phyloP scores from a whole-genome alignment of 1,140 invertebrate species.

The Tenebrio molitor region DNA sequence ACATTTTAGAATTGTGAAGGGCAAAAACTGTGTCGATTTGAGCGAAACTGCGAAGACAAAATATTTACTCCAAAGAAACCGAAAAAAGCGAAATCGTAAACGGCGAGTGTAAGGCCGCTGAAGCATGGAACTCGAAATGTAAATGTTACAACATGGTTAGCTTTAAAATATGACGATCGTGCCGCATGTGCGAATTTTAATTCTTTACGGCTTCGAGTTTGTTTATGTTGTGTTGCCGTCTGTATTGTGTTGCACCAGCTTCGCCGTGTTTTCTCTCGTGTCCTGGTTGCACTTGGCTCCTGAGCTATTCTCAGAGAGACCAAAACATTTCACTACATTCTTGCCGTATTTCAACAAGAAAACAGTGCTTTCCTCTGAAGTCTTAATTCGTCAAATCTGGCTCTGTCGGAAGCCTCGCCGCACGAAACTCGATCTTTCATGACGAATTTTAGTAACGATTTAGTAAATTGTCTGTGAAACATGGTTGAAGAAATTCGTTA shows the following conservation, averaged over 20 bases:
- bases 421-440: neutral
- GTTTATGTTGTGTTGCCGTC: constrained; percentile 62
- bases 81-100: constrained; percentile 21
- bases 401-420: neutral
- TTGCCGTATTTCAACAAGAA: neutral
- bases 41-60: constrained; percentile 42
- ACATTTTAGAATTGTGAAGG: neutral
- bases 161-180: constrained; percentile 61
- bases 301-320: constrained; percentile 5
- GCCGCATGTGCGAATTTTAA: constrained; percentile 64
- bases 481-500: constrained; percentile 40
- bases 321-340: neutral
- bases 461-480: constrained; percentile 39
- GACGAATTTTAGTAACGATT: constrained; percentile 23
- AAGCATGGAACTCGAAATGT: constrained; percentile 53
- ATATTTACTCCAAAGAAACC: constrained; percentile 41
- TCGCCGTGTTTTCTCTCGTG: constrained; percentile 39
- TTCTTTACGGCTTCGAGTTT: constrained; percentile 59
- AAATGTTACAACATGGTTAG: constrained; percentile 57
- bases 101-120: constrained; percentile 33
- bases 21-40: constrained; percentile 12
- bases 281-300: constrained; percentile 11
- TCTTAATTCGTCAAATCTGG: neutral
- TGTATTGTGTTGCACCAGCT: constrained; percentile 59
- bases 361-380: neutral